phyloP scores from a whole-genome alignment of 2,113 vertebrate species.

The Gasterosteus aculeatus region DNA sequence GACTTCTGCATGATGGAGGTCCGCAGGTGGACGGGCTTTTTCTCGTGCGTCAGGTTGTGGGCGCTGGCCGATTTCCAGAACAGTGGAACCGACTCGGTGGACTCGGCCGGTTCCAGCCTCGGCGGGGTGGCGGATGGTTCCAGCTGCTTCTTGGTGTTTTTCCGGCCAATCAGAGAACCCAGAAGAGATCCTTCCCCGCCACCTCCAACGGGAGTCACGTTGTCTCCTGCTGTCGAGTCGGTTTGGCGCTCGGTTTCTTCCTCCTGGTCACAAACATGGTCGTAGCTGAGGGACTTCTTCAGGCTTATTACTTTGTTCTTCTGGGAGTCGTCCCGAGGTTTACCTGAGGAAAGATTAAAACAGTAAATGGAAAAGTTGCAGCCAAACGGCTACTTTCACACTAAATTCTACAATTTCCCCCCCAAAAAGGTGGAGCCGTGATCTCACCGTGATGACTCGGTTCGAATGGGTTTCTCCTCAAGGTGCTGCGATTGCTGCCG shows the following conservation, averaged over 20 bases:
- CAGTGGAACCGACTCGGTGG: constrained; percentile 91
- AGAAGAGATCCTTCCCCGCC: constrained; percentile 84
- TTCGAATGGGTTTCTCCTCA: constrained; percentile 87
- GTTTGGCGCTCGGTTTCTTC: constrained; percentile 86
- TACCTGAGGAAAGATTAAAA: constrained; percentile 63
- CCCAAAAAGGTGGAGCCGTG: background rate
- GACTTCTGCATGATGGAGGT: constrained; percentile 97
- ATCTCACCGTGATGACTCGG: constrained; percentile 75
- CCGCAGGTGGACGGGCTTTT: constrained; percentile 91
- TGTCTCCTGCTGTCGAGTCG: constrained; percentile 83
- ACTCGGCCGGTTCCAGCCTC: constrained; percentile 82
- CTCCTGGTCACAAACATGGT: constrained; percentile 90
- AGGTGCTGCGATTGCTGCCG: constrained; percentile 80
- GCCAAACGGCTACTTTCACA: background rate
- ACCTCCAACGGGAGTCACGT: constrained; percentile 80
- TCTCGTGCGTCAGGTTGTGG: constrained; percentile 94
- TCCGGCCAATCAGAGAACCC: constrained; percentile 86
- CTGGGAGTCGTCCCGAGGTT: constrained; percentile 88
- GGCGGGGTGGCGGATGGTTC: constrained; percentile 62
- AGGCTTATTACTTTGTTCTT: constrained; percentile 90
- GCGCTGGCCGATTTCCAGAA: constrained; percentile 97
- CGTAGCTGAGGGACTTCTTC: constrained; percentile 95
- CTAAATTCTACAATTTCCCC: background rate
- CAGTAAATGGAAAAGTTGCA: background rate
- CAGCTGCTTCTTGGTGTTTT: constrained; percentile 79